Base-by-base conservation (phyloP, 2,113 vertebrate genomes). In the Misgurnus mizolepis region DNA sequence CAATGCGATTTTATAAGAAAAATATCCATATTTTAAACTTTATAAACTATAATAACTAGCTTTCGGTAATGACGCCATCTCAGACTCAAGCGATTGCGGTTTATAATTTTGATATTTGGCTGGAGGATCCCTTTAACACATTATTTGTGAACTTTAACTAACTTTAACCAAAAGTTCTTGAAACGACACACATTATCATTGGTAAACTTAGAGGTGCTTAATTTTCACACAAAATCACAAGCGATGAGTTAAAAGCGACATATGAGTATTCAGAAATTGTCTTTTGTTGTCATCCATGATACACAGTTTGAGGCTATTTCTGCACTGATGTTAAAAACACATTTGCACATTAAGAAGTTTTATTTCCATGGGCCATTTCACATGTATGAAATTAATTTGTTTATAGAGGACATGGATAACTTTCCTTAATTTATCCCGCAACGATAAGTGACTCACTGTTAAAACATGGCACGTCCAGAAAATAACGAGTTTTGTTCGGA, bases 281-380 rank as follows among this genome's bases (percentile, higher is more conserved):
- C 18, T 6, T 74, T 62, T 74, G 56, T 74, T 74, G 41, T 74
- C n/a, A 62, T 74, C 56, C 43, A 56, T 61, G 56, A 62, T 40
- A n/a, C 10, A 10, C 47, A 62, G 58, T 75, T 62, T 62, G 18
- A 75, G 72, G 18, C 39, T 47, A 47, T 49, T 73, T 75, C 72
- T 62, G 43, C 58, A 49, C 62, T 75, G 41, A 27, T 62, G 18
- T 60, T 43, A 75, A 75, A 75, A 62, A 62, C n/a, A 75, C 58
- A 75, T 75, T 75, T 62, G 41, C 72, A 75, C 58, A 75, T 60
- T 73, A 73, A 73, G 27, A 34, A 34, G 6, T 73, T 73, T 60
- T 60, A 22, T 60, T 73, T 73, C 39, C 55, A 45, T 45, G 55
- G 39, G 9, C 55, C 39, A 73, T 73, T 73, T 73, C 53, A 45